phyloP scores from a whole-genome alignment of 1,140 invertebrate genomes.

The Acromyrmex echinatior region DNA sequence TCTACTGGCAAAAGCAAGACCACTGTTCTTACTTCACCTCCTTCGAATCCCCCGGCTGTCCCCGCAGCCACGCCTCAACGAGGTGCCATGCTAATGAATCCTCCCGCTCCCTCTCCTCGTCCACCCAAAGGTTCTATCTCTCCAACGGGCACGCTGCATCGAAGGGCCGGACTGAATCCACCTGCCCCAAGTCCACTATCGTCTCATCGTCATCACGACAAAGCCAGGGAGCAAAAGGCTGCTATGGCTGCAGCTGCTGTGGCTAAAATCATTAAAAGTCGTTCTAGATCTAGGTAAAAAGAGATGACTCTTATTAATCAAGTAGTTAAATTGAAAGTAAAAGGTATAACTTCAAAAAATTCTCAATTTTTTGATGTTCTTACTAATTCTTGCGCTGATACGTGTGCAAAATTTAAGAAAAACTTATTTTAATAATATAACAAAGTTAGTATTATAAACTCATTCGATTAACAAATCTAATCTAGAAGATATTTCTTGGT shows the following conservation, averaged over 20 bases:
- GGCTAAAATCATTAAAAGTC: constrained; percentile 85
- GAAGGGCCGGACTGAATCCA: constrained; percentile 85
- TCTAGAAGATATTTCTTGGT: background rate
- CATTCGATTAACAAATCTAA: background rate
- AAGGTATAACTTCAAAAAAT: constrained; percentile 1
- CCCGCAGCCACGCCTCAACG: constrained; percentile 75
- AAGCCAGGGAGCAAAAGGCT: constrained; percentile 83
- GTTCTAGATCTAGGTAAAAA: constrained; percentile 84
- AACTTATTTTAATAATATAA: background rate
- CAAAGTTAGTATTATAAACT: background rate
- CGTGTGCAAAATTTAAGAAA: background rate
- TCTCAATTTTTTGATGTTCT: background rate
- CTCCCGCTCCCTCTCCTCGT: constrained; percentile 88
- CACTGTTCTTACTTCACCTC: constrained; percentile 78
- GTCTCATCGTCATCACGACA: constrained; percentile 82
- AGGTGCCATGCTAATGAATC: constrained; percentile 90
- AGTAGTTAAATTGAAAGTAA: constrained; percentile 4
- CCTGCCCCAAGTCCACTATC: constrained; percentile 83
- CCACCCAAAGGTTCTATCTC: constrained; percentile 83
- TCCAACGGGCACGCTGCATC: constrained; percentile 82
- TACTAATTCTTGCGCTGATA: background rate
- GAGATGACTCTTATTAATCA: constrained; percentile 8
- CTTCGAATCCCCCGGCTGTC: constrained; percentile 65
- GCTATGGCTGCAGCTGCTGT: constrained; percentile 83
- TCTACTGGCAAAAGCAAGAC: constrained; percentile 81